Percentiles rank a stretch among this genome's conserved stretches.
These are phyloP conservation scores for Etia nguti DNA, from an alignment of 2,113 vertebrate species.

Conservation along the genomic window DNA sequence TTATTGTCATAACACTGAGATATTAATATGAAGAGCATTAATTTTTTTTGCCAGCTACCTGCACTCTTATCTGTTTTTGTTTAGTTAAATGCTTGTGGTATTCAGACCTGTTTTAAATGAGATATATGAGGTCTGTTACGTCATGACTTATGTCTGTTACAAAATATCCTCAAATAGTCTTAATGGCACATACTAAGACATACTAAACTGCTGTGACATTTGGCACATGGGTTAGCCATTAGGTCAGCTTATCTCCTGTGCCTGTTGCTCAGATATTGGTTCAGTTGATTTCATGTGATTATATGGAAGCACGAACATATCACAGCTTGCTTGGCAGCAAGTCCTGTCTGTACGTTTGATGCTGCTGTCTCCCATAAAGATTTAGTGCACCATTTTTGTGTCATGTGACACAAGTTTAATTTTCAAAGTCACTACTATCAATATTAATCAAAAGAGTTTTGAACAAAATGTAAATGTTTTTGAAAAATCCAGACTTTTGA, in stretches of 20 bases:
- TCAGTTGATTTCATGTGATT: background rate
- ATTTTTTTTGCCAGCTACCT: background rate
- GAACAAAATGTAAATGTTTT: background rate
- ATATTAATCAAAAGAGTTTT: background rate
- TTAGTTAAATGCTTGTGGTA: background rate
- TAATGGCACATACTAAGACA: background rate
- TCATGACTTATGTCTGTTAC: background rate
- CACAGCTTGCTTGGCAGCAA: background rate
- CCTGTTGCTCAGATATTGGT: background rate
- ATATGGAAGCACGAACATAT: background rate
- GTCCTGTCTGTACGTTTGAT: background rate
- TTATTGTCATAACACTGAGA: background rate
- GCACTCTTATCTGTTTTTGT: background rate
- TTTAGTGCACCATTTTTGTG: background rate
- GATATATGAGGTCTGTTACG: background rate
- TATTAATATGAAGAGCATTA: background rate
- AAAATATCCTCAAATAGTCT: background rate
- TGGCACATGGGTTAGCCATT: background rate
- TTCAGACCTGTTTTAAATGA: background rate
- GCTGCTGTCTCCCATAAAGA: background rate
- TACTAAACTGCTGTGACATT: background rate
- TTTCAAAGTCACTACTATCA: background rate
- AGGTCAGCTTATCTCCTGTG: background rate
- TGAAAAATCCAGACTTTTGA: background rate
- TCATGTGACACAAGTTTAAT: background rate